Percentiles rank a stretch among this genome's conserved stretches.
Evolutionary conservation across 37 sponge, comb jelly and placozoan genomes (phyloP).

Genomic region (Axinella damicornis): DNA sequence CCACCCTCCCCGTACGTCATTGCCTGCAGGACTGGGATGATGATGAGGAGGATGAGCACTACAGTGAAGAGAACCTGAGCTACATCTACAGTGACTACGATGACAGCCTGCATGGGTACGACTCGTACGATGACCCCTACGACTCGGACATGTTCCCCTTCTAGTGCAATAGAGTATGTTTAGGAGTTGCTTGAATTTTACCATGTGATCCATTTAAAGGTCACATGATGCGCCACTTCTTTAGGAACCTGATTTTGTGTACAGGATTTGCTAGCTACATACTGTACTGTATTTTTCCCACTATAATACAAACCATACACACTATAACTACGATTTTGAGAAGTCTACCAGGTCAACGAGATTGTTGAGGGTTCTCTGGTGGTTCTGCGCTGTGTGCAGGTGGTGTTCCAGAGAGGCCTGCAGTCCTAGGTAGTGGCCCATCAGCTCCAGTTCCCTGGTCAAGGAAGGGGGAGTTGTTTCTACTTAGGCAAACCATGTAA

Average conservation of each 20-base stretch:
- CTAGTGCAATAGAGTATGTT: background rate
- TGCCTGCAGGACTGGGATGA: constrained; percentile 8
- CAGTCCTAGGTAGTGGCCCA: constrained; percentile 25
- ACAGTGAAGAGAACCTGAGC: constrained; percentile 16
- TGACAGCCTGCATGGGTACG: background rate
- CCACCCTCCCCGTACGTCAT: background rate
- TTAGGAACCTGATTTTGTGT: too few relatives aligned
- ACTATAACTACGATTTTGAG: constrained; percentile 29
- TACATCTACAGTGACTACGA: constrained; percentile 21
- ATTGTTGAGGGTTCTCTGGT: constrained; percentile 43
- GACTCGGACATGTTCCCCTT: constrained; percentile 2
- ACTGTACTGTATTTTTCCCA: too few relatives aligned
- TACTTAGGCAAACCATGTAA: too few relatives aligned
- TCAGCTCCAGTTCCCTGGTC: constrained; percentile 25
- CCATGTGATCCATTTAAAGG: too few relatives aligned
- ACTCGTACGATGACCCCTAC: background rate
- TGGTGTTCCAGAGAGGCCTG: constrained; percentile 58
- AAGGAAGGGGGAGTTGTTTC: too few relatives aligned
- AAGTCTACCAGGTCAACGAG: constrained; percentile 74
- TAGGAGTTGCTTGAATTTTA: too few relatives aligned
- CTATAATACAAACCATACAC: too few relatives aligned
- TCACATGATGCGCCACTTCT: too few relatives aligned
- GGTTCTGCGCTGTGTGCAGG: constrained; percentile 6
- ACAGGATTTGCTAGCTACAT: too few relatives aligned
- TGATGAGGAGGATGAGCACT: constrained; percentile 17